Percentiles rank a stretch among this genome's conserved stretches.
Evolutionary conservation across 2,888 invertebrate genomes (phyloP).

Genomic region (Pseudococcus viburni): DNA sequence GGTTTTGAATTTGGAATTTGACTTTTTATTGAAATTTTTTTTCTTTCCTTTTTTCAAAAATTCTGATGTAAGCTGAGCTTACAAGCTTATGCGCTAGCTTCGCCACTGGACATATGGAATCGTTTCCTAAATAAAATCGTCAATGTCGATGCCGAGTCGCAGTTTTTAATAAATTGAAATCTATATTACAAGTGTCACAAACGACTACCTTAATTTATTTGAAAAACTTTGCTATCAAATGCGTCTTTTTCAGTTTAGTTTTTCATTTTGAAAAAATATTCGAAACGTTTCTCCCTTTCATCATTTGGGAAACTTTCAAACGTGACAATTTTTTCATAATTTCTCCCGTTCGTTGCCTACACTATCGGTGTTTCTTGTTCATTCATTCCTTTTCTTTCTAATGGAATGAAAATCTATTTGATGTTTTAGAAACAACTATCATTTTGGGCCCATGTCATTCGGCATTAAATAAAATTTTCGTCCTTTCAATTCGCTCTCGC

Average conservation of each 20-base stretch:
- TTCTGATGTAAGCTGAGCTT: too few relatives aligned
- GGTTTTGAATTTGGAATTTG: too few relatives aligned
- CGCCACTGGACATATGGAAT: too few relatives aligned
- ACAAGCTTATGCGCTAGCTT: too few relatives aligned
- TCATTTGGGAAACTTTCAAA: neutral
- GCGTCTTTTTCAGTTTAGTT: slow-evolving; percentile 1
- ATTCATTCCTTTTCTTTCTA: slow-evolving; percentile 18
- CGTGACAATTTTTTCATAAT: slow-evolving; percentile 19
- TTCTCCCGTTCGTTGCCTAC: neutral
- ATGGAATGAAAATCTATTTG: slow-evolving; percentile 36
- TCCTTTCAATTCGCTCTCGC: slow-evolving; percentile 20
- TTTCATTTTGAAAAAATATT: slow-evolving; percentile 31
- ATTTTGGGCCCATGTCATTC: neutral
- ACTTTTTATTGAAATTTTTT: too few relatives aligned
- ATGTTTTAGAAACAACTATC: slow-evolving; percentile 31
- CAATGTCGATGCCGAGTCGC: neutral
- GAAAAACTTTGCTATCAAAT: slow-evolving; percentile 3
- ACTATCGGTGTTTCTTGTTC: neutral
- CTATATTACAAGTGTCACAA: slow-evolving; percentile 17
- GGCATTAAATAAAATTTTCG: slow-evolving; percentile 11
- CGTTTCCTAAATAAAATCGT: too few relatives aligned
- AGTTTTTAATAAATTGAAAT: neutral
- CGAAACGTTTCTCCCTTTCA: slow-evolving; percentile 1
- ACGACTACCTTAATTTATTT: slow-evolving; percentile 19
- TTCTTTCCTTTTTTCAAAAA: too few relatives aligned